phyloP scores from a whole-genome alignment of 2,888 invertebrate genomes.

The Sinohyriopsis cumingii region DNA sequence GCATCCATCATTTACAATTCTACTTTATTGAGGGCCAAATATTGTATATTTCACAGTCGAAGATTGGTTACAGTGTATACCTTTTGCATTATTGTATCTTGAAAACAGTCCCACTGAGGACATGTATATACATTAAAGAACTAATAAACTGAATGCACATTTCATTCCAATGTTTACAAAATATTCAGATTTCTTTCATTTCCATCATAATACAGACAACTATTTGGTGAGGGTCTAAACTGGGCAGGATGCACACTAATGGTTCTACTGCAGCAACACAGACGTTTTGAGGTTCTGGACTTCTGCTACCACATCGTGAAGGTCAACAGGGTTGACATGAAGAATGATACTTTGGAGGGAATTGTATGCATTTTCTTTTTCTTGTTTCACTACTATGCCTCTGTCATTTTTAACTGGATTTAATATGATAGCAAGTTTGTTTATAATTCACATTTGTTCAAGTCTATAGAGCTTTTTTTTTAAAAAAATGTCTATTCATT shows the following conservation, averaged over 20 bases:
- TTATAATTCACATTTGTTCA: no score
- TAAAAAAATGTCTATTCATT: no score
- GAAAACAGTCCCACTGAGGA: neutral
- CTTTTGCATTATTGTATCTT: neutral
- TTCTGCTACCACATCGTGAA: constrained; percentile 98
- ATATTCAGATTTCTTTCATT: neutral
- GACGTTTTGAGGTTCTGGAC: constrained; percentile 96
- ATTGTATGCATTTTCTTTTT: constrained; percentile 81
- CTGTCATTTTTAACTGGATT: no score
- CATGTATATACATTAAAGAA: neutral
- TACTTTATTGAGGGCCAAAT: no score
- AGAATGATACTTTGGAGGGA: constrained; percentile 94
- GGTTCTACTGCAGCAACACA: constrained; percentile 93
- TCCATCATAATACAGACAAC: constrained; percentile 77
- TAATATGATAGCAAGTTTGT: no score
- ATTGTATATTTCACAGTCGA: neutral
- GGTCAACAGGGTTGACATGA: constrained; percentile 95
- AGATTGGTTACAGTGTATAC: neutral
- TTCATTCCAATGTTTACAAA: neutral
- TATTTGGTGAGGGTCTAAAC: constrained; percentile 98
- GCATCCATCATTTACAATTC: no score
- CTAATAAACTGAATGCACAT: no score
- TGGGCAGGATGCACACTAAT: constrained; percentile 99
- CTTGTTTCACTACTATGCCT: no score
- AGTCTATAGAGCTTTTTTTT: no score